Percentiles rank a stretch among this genome's conserved stretches.
These are phyloP conservation scores for Drosophila subobscura DNA, from an alignment of 1,140 invertebrate genomes.

Conservation along the genomic window DNA sequence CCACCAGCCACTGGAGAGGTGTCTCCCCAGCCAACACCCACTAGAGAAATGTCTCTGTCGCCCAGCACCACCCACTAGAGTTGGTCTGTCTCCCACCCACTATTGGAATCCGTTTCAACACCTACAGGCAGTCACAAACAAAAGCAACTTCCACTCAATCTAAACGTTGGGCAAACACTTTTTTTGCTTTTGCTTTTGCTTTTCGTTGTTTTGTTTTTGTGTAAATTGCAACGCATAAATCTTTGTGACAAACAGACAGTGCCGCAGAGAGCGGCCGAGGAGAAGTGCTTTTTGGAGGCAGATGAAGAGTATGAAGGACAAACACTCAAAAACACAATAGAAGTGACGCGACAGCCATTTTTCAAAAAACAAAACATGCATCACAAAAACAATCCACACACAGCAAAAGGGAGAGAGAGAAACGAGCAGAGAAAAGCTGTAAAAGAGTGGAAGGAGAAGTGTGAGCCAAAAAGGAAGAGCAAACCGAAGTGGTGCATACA, in stretches of 20 bases:
- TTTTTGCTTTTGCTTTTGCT: constrained; percentile 10
- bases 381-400: constrained; percentile 62
- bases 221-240: constrained; percentile 80
- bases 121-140: constrained; percentile 45
- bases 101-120: constrained; percentile 44
- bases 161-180: constrained; percentile 71
- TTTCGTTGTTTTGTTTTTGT: constrained; percentile 47
- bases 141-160: constrained; percentile 70
- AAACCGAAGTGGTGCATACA: too few relatives aligned
- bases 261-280: constrained; percentile 4
- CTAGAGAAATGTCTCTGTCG: constrained; percentile 7
- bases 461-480: constrained; percentile 7
- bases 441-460: constrained; percentile 28
- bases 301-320: constrained; percentile 50
- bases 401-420: constrained; percentile 25
- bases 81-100: neutral
- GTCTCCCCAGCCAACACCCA: neutral
- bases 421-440: constrained; percentile 2
- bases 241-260: constrained; percentile 74
- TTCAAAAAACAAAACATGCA: constrained; percentile 72
- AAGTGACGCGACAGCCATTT: constrained; percentile 80
- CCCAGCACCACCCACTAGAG: too few relatives aligned
- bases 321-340: constrained; percentile 77
- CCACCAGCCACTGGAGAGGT: too few relatives aligned
- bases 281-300: neutral